A percentile compares a stretch with the other conserved stretches of the same genome.
Conservation (phyloP, 2,113 vertebrate genomes). For the Microtus montanus region DNA sequence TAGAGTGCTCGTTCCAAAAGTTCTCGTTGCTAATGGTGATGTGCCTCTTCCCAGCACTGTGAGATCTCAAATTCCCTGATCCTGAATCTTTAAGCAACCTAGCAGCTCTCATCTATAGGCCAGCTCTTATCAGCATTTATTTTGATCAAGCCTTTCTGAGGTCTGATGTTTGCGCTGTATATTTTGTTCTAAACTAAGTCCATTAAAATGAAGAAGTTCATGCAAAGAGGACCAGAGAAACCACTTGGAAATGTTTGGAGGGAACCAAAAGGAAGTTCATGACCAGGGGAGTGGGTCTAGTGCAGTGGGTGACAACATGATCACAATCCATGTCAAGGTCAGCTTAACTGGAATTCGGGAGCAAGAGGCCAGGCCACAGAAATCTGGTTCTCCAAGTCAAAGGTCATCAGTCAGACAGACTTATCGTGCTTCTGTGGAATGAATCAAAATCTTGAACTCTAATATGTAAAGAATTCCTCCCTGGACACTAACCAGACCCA, state of each 20-base stretch:
- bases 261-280: slow-evolving; percentile 11
- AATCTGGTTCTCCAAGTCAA: background rate
- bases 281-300: background rate
- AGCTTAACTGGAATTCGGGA: background rate
- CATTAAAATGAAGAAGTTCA: background rate
- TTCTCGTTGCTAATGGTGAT: background rate
- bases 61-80: background rate
- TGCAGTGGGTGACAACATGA: background rate
- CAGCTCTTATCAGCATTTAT: background rate
- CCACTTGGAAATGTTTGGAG: background rate
- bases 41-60: no score
- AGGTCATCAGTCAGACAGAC: background rate
- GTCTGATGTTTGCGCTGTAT: background rate
- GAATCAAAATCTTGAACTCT: background rate
- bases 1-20: background rate
- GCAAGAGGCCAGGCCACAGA: background rate
- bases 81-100: background rate
- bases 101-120: background rate
- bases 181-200: background rate
- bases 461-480: background rate
- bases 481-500: background rate
- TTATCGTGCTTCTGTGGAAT: background rate
- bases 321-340: background rate
- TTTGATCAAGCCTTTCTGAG: background rate
- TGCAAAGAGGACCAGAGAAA: background rate